Evolutionary conservation across 2,113 vertebrate genomes (phyloP).

Genomic region (Anolis sagrei): DNA sequence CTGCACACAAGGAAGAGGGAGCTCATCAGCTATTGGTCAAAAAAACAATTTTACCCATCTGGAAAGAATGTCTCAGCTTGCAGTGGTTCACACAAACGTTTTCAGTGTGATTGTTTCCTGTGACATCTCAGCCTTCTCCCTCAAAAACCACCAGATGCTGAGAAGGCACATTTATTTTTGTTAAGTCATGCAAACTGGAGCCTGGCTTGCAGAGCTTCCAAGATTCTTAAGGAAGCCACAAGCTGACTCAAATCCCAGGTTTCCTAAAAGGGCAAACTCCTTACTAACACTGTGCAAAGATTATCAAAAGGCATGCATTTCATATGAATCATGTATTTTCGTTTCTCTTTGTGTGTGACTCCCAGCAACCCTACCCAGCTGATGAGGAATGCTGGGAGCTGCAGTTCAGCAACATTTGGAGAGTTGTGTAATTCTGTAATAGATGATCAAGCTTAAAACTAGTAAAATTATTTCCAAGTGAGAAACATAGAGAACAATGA

Average conservation of each 20-base stretch:
- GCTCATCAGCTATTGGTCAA: background rate
- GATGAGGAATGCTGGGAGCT: too few relatives aligned
- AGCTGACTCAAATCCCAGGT: slow-evolving; percentile 51
- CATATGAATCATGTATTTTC: background rate
- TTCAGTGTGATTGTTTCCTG: slow-evolving; percentile 2
- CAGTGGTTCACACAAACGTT: background rate
- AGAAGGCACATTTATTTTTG: slow-evolving; percentile 34
- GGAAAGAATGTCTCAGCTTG: background rate
- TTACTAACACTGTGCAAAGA: slow-evolving; percentile 40
- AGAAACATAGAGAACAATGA: slow-evolving; percentile 10
- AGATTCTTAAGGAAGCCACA: slow-evolving; percentile 54
- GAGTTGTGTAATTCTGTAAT: too few relatives aligned
- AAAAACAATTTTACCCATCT: background rate
- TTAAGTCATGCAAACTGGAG: slow-evolving; percentile 48
- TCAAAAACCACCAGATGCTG: slow-evolving; percentile 40
- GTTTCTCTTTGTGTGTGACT: too few relatives aligned
- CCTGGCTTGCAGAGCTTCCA: slow-evolving; percentile 34
- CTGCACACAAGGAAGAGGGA: background rate
- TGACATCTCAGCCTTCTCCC: background rate
- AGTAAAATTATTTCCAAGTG: background rate
- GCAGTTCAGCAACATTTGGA: too few relatives aligned
- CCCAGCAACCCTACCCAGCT: too few relatives aligned
- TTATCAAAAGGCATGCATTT: slow-evolving; percentile 30
- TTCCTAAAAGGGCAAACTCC: slow-evolving; percentile 44
- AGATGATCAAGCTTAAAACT: slow-evolving; percentile 3